These are phyloP conservation scores for Caretta caretta DNA, from an alignment of 2,113 vertebrate species.

Conservation along the genomic window DNA sequence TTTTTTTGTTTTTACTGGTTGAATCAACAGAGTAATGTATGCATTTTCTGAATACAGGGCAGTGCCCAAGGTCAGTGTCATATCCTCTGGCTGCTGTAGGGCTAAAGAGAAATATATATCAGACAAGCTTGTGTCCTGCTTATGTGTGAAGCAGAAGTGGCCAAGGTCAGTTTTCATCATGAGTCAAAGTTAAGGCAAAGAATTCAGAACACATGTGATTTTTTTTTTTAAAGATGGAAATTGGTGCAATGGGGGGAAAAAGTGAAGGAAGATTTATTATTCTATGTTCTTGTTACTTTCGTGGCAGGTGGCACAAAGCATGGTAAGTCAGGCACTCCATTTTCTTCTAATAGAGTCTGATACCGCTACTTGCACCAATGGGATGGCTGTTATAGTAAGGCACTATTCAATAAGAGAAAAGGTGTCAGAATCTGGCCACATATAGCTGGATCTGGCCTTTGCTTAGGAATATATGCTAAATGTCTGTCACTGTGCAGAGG, in stretches of 20 bases:
- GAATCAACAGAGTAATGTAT: not conserved
- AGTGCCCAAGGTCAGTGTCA: not conserved
- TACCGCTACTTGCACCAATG: not conserved
- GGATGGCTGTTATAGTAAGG: not conserved
- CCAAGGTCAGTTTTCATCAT: not conserved
- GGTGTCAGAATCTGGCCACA: not conserved
- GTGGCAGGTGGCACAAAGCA: not conserved
- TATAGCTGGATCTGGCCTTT: not conserved
- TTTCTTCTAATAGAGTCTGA: not conserved
- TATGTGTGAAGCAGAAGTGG: not conserved
- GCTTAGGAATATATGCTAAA: not conserved
- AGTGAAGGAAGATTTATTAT: not conserved
- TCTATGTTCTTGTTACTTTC: not conserved
- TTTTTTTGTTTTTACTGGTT: conserved; percentile 15
- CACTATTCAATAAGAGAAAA: not conserved
- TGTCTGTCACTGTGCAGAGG: not conserved
- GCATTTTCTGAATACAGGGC: not conserved
- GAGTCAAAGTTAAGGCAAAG: not conserved
- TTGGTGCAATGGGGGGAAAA: not conserved
- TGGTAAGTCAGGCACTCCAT: not conserved
- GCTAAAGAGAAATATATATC: not conserved
- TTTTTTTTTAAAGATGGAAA: not conserved
- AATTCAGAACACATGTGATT: not conserved
- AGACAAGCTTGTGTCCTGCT: not conserved
- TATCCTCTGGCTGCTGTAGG: not conserved